phyloP scores from a whole-genome alignment of 2,113 vertebrate genomes.

The Tor tambroides region DNA sequence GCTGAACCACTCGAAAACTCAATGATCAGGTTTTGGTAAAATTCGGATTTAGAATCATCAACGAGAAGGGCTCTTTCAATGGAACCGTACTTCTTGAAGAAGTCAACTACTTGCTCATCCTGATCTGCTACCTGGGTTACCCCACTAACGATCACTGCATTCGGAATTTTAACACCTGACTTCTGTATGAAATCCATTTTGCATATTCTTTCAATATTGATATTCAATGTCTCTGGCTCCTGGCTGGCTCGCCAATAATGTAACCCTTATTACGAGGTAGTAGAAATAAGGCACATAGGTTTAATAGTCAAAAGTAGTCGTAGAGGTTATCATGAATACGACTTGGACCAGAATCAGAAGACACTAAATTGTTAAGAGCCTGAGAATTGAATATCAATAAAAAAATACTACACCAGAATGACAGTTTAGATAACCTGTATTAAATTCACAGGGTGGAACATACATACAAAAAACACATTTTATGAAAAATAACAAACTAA shows the following conservation, averaged over 20 bases:
- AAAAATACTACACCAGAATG: no score
- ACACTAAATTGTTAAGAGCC: no score
- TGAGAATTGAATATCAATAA: no score
- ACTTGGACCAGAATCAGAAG: no score
- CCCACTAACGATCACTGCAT: conserved; percentile 25
- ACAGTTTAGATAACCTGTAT: no score
- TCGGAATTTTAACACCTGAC: conserved; percentile 40
- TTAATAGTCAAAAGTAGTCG: no score
- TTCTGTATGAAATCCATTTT: conserved; percentile 30
- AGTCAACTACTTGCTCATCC: conserved; percentile 17
- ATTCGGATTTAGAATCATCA: neutral
- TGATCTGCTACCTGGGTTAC: conserved; percentile 17
- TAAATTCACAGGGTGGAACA: no score
- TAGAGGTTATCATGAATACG: no score
- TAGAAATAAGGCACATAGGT: no score
- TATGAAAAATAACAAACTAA: no score
- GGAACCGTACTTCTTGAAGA: conserved; percentile 7
- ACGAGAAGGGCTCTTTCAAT: neutral
- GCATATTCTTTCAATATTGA: neutral
- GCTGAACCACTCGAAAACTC: neutral
- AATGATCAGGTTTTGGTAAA: neutral
- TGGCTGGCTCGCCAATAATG: conserved; percentile 35
- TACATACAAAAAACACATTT: no score
- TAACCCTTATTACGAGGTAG: no score
- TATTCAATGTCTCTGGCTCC: conserved; percentile 17